Evolutionary conservation across 2,888 invertebrate genomes (phyloP).

Genomic region (Actias luna): DNA sequence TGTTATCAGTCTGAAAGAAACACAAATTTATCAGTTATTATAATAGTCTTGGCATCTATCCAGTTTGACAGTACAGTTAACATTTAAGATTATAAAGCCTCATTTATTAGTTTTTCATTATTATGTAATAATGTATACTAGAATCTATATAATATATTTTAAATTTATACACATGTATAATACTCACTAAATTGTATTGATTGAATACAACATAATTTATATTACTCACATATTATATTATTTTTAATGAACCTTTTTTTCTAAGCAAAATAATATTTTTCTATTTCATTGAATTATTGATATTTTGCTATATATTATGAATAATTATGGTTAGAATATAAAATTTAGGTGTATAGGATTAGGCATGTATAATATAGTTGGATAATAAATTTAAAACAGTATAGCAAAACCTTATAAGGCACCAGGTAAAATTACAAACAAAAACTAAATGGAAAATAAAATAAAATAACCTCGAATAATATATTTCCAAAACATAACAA

Average conservation of each 20-base stretch:
- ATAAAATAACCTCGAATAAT: conserved; percentile 27
- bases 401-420: background rate
- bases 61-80: conserved; percentile 35
- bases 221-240: no score
- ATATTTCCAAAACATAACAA: conserved; percentile 26
- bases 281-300: background rate
- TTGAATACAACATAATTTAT: no score
- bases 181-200: no score
- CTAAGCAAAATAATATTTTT: background rate
- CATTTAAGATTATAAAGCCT: conserved; percentile 27
- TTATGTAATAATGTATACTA: no score
- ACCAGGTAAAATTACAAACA: conserved; percentile 20
- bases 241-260: no score
- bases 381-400: background rate
- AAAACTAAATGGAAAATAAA: conserved; percentile 51
- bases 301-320: background rate
- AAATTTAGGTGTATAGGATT: background rate
- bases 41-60: conserved; percentile 42
- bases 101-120: conserved; percentile 22
- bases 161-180: background rate
- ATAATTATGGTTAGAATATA: background rate
- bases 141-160: background rate
- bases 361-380: no score
- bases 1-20: conserved; percentile 80
- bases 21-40: conserved; percentile 25